Base-by-base conservation (phyloP, 2,888 invertebrate species). In the Loripinus fragilis region DNA sequence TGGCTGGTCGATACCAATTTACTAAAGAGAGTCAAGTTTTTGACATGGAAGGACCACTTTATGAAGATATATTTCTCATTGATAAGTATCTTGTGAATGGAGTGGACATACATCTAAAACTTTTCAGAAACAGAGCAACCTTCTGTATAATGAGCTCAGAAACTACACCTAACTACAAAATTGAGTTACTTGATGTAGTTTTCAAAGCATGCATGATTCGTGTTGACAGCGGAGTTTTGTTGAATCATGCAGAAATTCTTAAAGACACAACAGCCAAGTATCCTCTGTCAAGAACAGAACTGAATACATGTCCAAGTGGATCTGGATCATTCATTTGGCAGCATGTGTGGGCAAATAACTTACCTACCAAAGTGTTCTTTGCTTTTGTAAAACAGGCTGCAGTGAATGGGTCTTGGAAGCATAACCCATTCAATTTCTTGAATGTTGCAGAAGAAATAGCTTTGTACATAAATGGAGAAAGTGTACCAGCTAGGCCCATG, bases 351-450 rank as follows among this genome's bases (percentile, higher is more conserved):
- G 5, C 23, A 52, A 25, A 25, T 23, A 23, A 25, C 12, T 25
- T 25, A 12, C 52, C 52, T 8, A 25, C 25, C 52, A 52, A 25
- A 12, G 12, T 12, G 25, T 23, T 52, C 5, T 23, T 52, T 12
- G 25, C 33, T 48, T 68, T 68, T 33, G 48, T 45, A 8, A 68
- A 48, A 30, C 30, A 68, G 33, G 48, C 28, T 12, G 68, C 45
- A 3, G 45, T 68, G 8, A 68, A 48, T 25, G 68, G 68, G 1
- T 25, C 23, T 20, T 68, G 48, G 15, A 68, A 23, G 17, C 28
- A 28, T n/a, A 77, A 77, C 30, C 76, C 72, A 17, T 77, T 72
- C 41, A 72, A 67, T 50, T 69, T 77, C n/a, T 50, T 71, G 35
- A 72, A 77, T 38, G 33, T 60, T 30, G 20, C 71, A 38, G 41